phyloP scores from a whole-genome alignment of 2,113 vertebrate genomes.

The Mobula birostris region DNA sequence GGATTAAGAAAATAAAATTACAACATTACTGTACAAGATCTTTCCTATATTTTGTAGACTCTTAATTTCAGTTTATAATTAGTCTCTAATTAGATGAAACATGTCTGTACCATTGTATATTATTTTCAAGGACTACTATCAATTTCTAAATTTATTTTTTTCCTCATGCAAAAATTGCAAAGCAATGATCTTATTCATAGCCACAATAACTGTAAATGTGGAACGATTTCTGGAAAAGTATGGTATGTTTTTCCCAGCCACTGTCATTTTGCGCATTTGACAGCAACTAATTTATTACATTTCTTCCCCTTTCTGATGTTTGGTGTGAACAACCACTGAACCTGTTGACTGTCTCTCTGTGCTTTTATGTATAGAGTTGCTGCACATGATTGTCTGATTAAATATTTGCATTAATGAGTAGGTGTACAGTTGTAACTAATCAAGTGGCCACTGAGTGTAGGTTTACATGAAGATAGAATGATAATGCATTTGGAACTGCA shows the following conservation, averaged over 20 bases:
- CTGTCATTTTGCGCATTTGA: neutral
- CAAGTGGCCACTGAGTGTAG: too few relatives aligned
- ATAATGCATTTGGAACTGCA: neutral
- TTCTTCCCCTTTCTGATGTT: too few relatives aligned
- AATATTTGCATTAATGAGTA: too few relatives aligned
- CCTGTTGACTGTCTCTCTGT: too few relatives aligned
- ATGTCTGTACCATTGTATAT: neutral
- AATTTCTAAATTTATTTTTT: neutral
- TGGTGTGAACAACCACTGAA: too few relatives aligned
- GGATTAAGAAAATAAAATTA: neutral
- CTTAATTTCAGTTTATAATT: neutral
- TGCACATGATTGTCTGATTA: too few relatives aligned
- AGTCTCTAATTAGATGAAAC: neutral
- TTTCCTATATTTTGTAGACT: neutral
- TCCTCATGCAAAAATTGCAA: neutral
- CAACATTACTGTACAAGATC: neutral
- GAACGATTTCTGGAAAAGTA: neutral
- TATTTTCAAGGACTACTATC: neutral
- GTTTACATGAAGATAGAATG: neutral
- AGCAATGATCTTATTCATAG: neutral
- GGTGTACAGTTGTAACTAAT: too few relatives aligned
- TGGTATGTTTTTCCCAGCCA: neutral
- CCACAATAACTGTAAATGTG: neutral
- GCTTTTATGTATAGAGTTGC: too few relatives aligned
- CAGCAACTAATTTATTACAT: neutral